phyloP scores from a whole-genome alignment of 2,797 vertebrate genomes.

The Meriones psammophilus region DNA sequence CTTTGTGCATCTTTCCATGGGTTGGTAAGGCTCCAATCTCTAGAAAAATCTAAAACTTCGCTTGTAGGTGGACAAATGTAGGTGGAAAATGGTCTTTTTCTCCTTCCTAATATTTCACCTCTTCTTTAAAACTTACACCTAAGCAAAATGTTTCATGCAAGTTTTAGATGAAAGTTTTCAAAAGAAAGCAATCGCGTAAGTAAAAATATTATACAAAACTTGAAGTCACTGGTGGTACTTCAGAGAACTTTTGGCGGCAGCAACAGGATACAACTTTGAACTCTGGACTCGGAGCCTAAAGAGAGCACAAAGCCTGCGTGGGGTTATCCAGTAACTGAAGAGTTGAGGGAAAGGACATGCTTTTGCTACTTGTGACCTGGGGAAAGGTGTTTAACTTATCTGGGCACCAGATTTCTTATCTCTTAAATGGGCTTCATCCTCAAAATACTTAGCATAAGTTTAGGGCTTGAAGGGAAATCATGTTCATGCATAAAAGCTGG shows the following conservation, averaged over 20 bases:
- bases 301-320: neutral
- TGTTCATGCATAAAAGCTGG: neutral
- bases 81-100: neutral
- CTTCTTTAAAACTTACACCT: slow-evolving; percentile 1
- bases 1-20: neutral
- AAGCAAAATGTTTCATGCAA: slow-evolving; percentile 8
- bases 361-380: neutral
- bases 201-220: neutral
- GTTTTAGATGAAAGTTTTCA: neutral
- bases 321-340: neutral
- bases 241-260: neutral
- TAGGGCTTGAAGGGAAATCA: neutral
- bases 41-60: neutral
- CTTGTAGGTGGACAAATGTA: neutral
- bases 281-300: neutral
- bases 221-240: neutral
- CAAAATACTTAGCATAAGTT: neutral
- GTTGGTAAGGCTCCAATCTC: neutral
- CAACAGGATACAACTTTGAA: neutral
- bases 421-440: neutral
- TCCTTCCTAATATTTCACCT: neutral
- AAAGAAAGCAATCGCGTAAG: slow-evolving; percentile 27
- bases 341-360: neutral
- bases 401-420: neutral
- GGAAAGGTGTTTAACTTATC: neutral